phyloP scores from a whole-genome alignment of 2,113 vertebrate genomes.

The Percina caprodes region DNA sequence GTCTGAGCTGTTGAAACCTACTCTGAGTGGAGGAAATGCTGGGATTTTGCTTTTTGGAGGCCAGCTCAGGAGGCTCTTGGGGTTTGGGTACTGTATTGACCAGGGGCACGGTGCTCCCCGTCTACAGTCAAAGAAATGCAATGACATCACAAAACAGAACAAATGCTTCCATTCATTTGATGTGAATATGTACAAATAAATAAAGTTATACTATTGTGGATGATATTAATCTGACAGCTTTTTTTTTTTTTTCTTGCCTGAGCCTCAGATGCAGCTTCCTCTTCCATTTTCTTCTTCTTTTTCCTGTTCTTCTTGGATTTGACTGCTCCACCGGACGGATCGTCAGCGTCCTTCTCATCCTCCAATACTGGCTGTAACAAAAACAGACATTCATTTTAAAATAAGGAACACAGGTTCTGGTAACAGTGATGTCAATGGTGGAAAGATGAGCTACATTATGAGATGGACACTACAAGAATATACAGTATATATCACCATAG shows the following conservation, averaged over 20 bases:
- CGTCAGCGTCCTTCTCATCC: constrained; percentile 89
- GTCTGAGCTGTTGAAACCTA: constrained; percentile 44
- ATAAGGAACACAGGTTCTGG: background rate
- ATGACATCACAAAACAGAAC: background rate
- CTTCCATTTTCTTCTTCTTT: constrained; percentile 94
- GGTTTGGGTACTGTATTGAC: constrained; percentile 42
- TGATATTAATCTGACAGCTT: background rate
- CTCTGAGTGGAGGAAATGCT: constrained; percentile 64
- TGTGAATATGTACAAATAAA: background rate
- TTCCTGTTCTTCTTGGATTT: constrained; percentile 96
- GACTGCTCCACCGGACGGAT: constrained; percentile 81
- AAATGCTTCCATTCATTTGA: background rate
- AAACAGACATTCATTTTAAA: background rate
- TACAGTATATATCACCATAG: background rate
- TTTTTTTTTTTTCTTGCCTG: constrained; percentile 60
- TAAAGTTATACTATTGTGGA: background rate
- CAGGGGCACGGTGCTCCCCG: background rate
- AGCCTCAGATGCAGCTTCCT: constrained; percentile 75
- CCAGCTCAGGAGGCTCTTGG: constrained; percentile 49
- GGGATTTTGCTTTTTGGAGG: constrained; percentile 65
- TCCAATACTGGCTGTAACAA: constrained; percentile 83
- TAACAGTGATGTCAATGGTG: background rate
- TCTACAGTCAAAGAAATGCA: constrained; percentile 48
- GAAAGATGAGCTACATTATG: background rate
- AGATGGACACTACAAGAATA: background rate